Base-by-base conservation (phyloP, 2,888 invertebrate species). In the Mythimna pallens region DNA sequence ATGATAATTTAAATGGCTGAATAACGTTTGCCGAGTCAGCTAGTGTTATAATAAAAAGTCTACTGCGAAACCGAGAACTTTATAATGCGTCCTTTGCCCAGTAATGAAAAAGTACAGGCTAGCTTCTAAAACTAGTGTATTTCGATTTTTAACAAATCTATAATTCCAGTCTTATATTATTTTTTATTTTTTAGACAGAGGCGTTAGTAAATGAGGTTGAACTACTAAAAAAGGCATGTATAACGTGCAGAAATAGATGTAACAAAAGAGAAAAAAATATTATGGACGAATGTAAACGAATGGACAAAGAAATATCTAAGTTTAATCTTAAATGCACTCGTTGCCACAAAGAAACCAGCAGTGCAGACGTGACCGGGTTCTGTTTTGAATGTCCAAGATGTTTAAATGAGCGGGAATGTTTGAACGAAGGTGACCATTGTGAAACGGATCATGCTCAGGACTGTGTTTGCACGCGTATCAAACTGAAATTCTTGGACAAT, bases 351-450 rank as follows among this genome's bases (percentile, higher is more conserved):
- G 88, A 88, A 68, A 92, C 90, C 1, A 94, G 94, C 50, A 95
- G 94, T 2, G 6, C 70, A 5, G 95, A 95, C 70, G 74, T 90
- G 3, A 90, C 91, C 14, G 93, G 89, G 52, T 88, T 89, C 22
- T 96, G 96, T 70, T 89, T 88, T 0, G 96, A 96, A 74, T 96
- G 96, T 79, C 94, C 95, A 0, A 90, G 89, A 73, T 96, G 96
- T 84, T 55, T 80, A 8, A 81, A 86, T 67, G 87, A 91, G 76
- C 89, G 92, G 64, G 89, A 93, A 3, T 95, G 95, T 83, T 65
- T 90, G 5, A 80, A 83, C 3, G 79, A 86, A 78, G 91, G 86
- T 0, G 92, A 88, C 34, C 86, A 90, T 43, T 96, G 95, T 62
- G 78, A 10, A 10, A 70, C 75, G 1, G 93, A 95, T 76, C 84